Base-by-base conservation (phyloP, 2,888 invertebrate species). In the Hydraecia micacea region DNA sequence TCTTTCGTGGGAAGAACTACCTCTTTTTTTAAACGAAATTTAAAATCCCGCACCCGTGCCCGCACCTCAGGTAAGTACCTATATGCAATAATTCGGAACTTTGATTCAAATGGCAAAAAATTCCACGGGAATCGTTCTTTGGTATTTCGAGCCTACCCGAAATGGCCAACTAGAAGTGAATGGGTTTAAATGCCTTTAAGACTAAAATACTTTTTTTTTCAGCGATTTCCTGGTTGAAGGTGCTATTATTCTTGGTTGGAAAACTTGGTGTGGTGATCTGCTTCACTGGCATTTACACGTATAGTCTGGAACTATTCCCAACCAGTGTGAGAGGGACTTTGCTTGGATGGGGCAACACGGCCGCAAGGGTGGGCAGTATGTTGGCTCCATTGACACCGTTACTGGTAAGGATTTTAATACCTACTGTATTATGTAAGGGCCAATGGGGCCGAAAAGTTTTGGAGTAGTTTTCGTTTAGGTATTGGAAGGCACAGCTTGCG, bases 301-400 rank as follows among this genome's bases (percentile, higher is more conserved):
- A 95, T 78, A 94, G 94, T 62, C 86, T 96, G 82, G 95, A 96
- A 81, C 81, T 95, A 32, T 95, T 95, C 75, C 96, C 96, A 0
- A 95, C 96, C 0, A 95, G 95, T 65, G 95, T 95, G 2, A 90
- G 96, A 87, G 96, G 95, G 9, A 94, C 95, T 0, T 87, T 96
- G 25, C 88, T 96, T 28, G 95, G 95, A 21, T 92, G 90, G 86
- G 93, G 96, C 8, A 95, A 93, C 74, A 95, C 94, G 4, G 92
- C 93, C 1, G 95, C 95, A 1, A 93, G 96, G 71, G n/a, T 95
- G 36, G 96, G 96, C 32, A 92, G 95, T 75, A 94, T 95, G 94
- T 81, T 96, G 80, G 94, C 96, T 6, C 96, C 96, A 4, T 89
- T 95, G 0, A 95, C 96, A 9, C 94, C 95, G 4, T 84, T 96